phyloP scores from a whole-genome alignment of 1,140 invertebrate genomes.

The Aphidius gifuensis region DNA sequence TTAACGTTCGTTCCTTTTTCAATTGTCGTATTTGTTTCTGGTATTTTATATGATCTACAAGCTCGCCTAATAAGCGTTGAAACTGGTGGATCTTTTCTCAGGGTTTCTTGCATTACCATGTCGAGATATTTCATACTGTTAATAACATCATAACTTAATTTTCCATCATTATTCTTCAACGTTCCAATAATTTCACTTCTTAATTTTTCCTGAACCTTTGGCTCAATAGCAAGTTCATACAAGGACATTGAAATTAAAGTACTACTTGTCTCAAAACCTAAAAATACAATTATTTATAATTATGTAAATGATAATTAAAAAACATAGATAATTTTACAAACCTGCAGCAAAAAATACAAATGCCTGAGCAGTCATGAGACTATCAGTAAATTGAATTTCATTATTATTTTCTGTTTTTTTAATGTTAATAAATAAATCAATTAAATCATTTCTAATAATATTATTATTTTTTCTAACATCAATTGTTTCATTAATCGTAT shows the following conservation, averaged over 20 bases:
- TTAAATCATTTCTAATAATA: constrained; percentile 52
- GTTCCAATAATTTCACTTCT: constrained; percentile 51
- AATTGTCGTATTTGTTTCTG: constrained; percentile 45
- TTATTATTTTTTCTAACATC: constrained; percentile 49
- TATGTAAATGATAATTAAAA: constrained; percentile 28
- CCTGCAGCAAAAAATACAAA: constrained; percentile 37
- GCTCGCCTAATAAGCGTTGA: constrained; percentile 50
- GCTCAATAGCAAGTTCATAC: constrained; percentile 32
- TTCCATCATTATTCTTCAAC: constrained; percentile 29
- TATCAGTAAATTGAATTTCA: constrained; percentile 28
- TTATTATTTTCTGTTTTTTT: constrained; percentile 20
- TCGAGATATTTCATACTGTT: constrained; percentile 44
- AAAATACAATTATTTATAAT: constrained; percentile 32
- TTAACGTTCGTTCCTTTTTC: constrained; percentile 47
- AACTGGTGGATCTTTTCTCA: constrained; percentile 58
- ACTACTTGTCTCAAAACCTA: constrained; percentile 36
- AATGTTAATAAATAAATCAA: constrained; percentile 53
- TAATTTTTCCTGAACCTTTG: constrained; percentile 31
- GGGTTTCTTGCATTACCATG: constrained; percentile 46
- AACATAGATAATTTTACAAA: constrained; percentile 23
- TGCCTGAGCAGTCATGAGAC: constrained; percentile 30
- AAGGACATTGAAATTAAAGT: constrained; percentile 30
- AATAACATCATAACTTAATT: constrained; percentile 36
- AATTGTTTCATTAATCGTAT: constrained; percentile 35
- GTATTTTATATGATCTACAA: constrained; percentile 45